phyloP scores from a whole-genome alignment of 2,888 invertebrate genomes.

The Ophion obscuratus region DNA sequence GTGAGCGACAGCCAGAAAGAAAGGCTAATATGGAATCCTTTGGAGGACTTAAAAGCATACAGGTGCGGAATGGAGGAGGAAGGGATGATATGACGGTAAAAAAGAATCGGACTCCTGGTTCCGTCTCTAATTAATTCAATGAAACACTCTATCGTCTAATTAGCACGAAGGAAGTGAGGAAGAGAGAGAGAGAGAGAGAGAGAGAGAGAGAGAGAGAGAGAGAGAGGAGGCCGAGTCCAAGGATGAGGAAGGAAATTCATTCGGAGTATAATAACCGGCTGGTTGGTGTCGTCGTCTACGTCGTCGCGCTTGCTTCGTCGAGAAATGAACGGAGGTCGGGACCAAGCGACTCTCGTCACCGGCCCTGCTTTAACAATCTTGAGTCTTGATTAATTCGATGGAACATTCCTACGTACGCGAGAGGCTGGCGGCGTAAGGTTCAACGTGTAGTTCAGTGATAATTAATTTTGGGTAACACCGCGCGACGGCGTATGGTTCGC shows the following conservation, averaged over 20 bases:
- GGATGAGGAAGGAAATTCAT: conserved; percentile 56
- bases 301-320: conserved; percentile 21
- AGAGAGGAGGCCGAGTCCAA: conserved; percentile 16
- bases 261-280: conserved; percentile 58
- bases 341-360: conserved; percentile 36
- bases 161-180: conserved; percentile 30
- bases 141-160: conserved; percentile 65
- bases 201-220: conserved; percentile 1
- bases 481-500: conserved; percentile 44
- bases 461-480: conserved; percentile 64
- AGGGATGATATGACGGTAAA: conserved; percentile 8
- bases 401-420: conserved; percentile 58
- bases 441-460: conserved; percentile 57
- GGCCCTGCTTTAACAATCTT: conserved; percentile 63
- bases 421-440: conserved; percentile 44
- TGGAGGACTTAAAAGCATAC: conserved; percentile 20
- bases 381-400: conserved; percentile 66
- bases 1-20: background rate
- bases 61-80: conserved; percentile 10
- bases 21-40: conserved; percentile 26
- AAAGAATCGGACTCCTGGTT: conserved; percentile 50
- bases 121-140: conserved; percentile 63
- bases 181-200: conserved; percentile 7
- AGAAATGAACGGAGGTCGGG: conserved; percentile 49
- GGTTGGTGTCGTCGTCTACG: conserved; percentile 46